Base-by-base conservation (phyloP, 1,140 invertebrate genomes). In the Solen grandis region DNA sequence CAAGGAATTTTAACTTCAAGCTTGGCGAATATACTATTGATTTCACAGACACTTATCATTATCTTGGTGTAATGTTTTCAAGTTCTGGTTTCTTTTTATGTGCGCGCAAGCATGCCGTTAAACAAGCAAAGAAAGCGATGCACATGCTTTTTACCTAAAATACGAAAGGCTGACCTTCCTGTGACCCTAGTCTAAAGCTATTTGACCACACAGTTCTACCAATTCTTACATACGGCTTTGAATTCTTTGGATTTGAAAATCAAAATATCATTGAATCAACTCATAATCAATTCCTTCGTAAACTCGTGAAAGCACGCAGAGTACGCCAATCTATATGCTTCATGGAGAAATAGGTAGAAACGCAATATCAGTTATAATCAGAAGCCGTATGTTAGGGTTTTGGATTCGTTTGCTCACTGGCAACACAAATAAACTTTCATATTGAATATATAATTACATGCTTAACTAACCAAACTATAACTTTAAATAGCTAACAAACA, bases 1-100 rank as follows among this genome's bases (percentile, higher is more conserved):
- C 25, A 22, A 19, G 14, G 8, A 63, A 54, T n/a, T 72, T 57
- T 27, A 33, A 72, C 8, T 72, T 72, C 41, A 72, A 31, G 36
- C 38, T 55, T 25, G 69, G 69, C 5, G 25, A 72, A 25, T 19
- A 72, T 3, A 1, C 16, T n/a, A 31, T 72, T 57, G 69, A 55
- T 22, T 57, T 72, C 4, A 72, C 69, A 35, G 33, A 72, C 35
- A 57, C 46, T 36, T 72, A 57, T 27, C 69, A 72, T 36, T 72
- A 72, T 36, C 52, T 72, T n/a, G 69, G 69, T 8, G 27, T 72
- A 27, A 72, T 54, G 8, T 59, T 72, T 16, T 57, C 69, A 4
- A 33, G 50, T 57, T 36, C 33, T 35, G 46, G 69, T 8, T 72
- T 33, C 2, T 72, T 72, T 2, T 35, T 72, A 36, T 57, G 29